Evolutionary conservation across 1,140 invertebrate species (phyloP), one percentile per base, ranked within the genome.

Genomic region (Ostrea edulis): DNA sequence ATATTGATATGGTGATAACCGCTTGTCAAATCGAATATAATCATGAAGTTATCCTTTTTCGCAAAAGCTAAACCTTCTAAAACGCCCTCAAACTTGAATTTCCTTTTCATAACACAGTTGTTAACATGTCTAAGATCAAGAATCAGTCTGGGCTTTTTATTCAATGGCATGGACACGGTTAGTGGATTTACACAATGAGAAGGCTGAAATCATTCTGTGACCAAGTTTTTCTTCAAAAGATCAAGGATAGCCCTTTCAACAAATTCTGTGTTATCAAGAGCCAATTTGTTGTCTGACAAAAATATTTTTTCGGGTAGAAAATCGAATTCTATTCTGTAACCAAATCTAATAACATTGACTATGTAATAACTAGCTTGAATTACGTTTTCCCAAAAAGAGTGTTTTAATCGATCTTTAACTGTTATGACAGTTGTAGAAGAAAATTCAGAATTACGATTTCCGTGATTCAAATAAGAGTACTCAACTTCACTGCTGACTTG

Each of bases 331-430:
- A 86, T 58, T 65, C 25, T 86, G 25, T 82, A 86, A 55, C 85
- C 85, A 35, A 29, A 58, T 11, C 55, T 54, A 17, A 82, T 44
- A 20, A 82, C 54, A 82, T 82, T 58, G 29, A 86, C 7, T 11
- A 82, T 52, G 22, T 71, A 86, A 52, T 86, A 62, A 51, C 17
- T 52, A 14, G 85, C 25, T 86, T n/a, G n/a, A n/a, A n/a, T n/a
- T n/a, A n/a, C n/a, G n/a, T n/a, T n/a, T n/a, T 25, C 71, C 85
- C 85, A 86, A 86, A 54, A 86, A n/a, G 35, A 71, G 44, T 86
- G 22, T 58, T 52, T 86, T 17, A 86, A 58, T 2, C 85, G 51
- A 77, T 86, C 51, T 77, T 29, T 71, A 71, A n/a, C n/a, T n/a
- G n/a, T n/a, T n/a, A n/a, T n/a, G n/a, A 71, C 68, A 71, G 68